Percentiles rank a stretch among this genome's conserved stretches.
These are phyloP conservation scores for Drosophila diplacantha DNA, from an alignment of 2,888 invertebrate genomes.

Conservation along the genomic window DNA sequence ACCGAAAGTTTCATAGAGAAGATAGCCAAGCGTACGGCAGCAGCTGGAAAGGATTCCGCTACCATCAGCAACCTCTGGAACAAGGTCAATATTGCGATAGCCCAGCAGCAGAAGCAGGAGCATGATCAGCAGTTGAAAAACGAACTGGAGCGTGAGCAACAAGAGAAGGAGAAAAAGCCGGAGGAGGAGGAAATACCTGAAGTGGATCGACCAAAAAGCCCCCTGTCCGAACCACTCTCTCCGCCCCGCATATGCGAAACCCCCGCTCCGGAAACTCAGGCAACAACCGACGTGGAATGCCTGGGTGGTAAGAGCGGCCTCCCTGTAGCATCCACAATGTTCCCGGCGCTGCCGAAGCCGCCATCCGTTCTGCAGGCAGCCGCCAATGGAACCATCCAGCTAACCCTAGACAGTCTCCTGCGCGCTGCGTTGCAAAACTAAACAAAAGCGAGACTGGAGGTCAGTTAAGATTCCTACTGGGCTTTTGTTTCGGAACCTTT, in stretches of 20 bases:
- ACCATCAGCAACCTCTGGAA: constrained; percentile 69
- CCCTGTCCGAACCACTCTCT: constrained; percentile 46
- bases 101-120: constrained; percentile 59
- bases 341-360: constrained; percentile 61
- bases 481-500: constrained; percentile 6
- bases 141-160: constrained; percentile 5
- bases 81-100: constrained; percentile 69
- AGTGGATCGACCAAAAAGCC: constrained; percentile 14
- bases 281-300: constrained; percentile 42
- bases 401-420: constrained; percentile 61
- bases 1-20: constrained; percentile 75
- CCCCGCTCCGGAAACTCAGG: constrained; percentile 26
- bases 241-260: constrained; percentile 49
- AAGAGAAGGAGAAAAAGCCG: background rate
- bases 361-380: constrained; percentile 60
- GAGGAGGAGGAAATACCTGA: background rate
- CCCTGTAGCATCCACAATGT: constrained; percentile 43
- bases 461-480: constrained; percentile 9
- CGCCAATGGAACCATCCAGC: constrained; percentile 61
- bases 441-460: constrained; percentile 26
- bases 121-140: constrained; percentile 7
- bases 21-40: constrained; percentile 69
- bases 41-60: constrained; percentile 61
- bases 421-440: constrained; percentile 67
- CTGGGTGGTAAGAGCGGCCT: constrained; percentile 50